Evolutionary conservation across 2,797 vertebrate genomes (phyloP), one percentile per base, ranked within the genome.

Genomic region (Yasuhikotakia modesta): DNA sequence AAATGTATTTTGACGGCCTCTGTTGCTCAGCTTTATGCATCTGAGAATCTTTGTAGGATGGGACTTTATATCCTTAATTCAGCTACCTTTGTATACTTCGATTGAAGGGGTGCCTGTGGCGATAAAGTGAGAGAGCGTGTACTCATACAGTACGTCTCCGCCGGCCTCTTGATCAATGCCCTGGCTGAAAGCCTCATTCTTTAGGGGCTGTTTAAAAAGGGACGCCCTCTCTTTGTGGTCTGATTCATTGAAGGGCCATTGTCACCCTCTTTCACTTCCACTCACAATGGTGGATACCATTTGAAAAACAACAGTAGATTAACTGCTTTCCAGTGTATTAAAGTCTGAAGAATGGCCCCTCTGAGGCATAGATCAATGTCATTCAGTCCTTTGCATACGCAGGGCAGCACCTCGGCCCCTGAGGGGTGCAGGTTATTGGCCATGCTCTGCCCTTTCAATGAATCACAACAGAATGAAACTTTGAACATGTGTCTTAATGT

Each of bases 231-330:
- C 83, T 87, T 87, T 88, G 86, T 86, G 86, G 73, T 60, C 76
- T 73, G 72, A 87, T 84, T 85, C 86, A 87, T 75, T 81, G 85
- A 85, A 80, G 76, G 76, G 67, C 87, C 76, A 86, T 88, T 88
- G 86, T 88, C 75, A 73, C 70, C 46, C 79, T 82, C 84, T 86
- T 85, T 87, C 85, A 87, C 78, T 67, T 61, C 69, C 79, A 50
- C 79, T 81, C 84, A 87, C 86, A 88, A 88, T 85, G 84, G 86
- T 71, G 45, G 73, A 79, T 82, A 82, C 85, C 86, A 84, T 87
- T 87, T 86, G 85, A 85, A 88, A 87, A 85, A 88, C 87, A 88
- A 87, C 88, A 85, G 86, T 86, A 88, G 88, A 89, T 89, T 88
- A 88, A 88, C 87, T 88, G 85, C 81, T 84, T 86, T 84, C 86